Evolutionary conservation across 2,888 invertebrate species (phyloP).

Genomic region (Sceliomorpha sp.): DNA sequence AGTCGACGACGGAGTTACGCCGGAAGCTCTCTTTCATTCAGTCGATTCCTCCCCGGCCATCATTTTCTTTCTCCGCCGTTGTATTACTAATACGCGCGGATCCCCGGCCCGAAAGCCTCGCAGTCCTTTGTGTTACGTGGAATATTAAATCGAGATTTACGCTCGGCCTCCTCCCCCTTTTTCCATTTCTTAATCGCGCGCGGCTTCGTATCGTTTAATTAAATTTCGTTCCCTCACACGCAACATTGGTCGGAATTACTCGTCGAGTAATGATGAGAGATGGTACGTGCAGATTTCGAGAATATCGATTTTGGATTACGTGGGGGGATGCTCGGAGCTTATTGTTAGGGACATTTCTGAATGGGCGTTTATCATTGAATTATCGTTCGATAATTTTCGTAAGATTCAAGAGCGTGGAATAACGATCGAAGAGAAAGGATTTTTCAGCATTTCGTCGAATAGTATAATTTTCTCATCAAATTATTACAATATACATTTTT

Average conservation of each 20-base stretch:
- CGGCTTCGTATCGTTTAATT: conserved; percentile 35
- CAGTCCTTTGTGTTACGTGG: conserved; percentile 23
- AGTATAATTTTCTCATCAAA: no score
- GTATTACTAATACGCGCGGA: conserved; percentile 13
- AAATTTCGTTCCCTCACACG: conserved; percentile 33
- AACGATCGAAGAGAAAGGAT: no score
- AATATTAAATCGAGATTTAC: conserved; percentile 49
- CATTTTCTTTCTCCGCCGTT: conserved; percentile 13
- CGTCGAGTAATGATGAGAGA: no score
- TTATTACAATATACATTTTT: no score
- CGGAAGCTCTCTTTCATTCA: conserved; percentile 38
- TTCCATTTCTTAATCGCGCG: conserved; percentile 24
- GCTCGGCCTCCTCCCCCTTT: conserved; percentile 21
- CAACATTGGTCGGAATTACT: not conserved
- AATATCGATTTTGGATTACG: no score
- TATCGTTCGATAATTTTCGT: no score
- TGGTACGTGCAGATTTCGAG: conserved; percentile 7
- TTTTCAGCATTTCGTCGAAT: no score
- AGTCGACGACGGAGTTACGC: conserved; percentile 53
- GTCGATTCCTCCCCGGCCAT: conserved; percentile 32
- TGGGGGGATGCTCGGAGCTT: no score
- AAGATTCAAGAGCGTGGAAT: no score
- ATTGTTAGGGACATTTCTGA: no score
- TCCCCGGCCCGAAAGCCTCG: conserved; percentile 3
- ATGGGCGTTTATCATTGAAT: no score